Evolutionary conservation across 2,888 invertebrate species (phyloP), one percentile per base, ranked within the genome.

Genomic region (Mystacides longicornis): DNA sequence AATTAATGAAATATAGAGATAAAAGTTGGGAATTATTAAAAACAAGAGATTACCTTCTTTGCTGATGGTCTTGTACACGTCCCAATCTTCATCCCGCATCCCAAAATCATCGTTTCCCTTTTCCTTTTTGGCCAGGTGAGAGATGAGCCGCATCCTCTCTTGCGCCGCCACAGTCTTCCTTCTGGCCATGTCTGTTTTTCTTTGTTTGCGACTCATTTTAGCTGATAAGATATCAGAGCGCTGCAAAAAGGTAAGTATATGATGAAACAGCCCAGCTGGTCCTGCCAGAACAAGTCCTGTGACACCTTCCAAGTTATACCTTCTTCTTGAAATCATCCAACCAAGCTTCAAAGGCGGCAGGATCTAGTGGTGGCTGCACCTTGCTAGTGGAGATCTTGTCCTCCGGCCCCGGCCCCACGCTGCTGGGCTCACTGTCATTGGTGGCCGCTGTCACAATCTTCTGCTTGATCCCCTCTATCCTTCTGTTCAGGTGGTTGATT

Each of bases 11-110:
- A n/a, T n/a, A n/a, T n/a, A n/a, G n/a, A n/a, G n/a, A n/a, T n/a
- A n/a, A n/a, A n/a, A n/a, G n/a, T n/a, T n/a, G n/a, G n/a, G n/a
- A n/a, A n/a, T n/a, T n/a, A n/a, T n/a, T n/a, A n/a, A n/a, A n/a
- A n/a, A n/a, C 14, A 31, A 9, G 23, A 31, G 11, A 57, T 60
- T 64, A 62, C 67, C 70, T 65, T 83, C 83, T 65, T 79, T 75
- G 65, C 83, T 87, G 53, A 95, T 91, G 21, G 85, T 89, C 74
- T 95, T 95, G 67, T 96, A 96, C 1, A 95, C 93, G 72, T 95
- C 93, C 95, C 95, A 96, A 69, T 96, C 95, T 66, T 93, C 92
- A 70, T 95, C 95, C 64, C 92, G 81, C 74, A 89, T 85, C 23
- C 95, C 95, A 74, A 96, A 96, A 69, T 95, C 94, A 66, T 94